Conservation (phyloP, 2,888 invertebrate genomes). For the Agapostemon virescens region DNA sequence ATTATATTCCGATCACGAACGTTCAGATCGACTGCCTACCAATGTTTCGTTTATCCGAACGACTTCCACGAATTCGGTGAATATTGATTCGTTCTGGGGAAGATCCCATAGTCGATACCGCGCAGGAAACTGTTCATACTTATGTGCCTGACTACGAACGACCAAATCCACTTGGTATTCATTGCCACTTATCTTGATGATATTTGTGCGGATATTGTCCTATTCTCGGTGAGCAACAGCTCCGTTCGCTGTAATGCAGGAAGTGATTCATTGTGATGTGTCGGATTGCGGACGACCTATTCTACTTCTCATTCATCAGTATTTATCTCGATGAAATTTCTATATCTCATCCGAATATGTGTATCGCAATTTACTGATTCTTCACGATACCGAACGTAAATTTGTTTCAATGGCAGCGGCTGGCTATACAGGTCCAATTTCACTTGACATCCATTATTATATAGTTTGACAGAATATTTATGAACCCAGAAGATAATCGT, state of each 20-base stretch:
- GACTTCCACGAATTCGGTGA: not conserved
- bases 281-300: not conserved
- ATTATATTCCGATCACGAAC: not conserved
- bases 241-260: not conserved
- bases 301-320: not conserved
- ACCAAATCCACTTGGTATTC: slow-evolving; percentile 3
- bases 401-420: not conserved
- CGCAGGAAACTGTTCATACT: not conserved
- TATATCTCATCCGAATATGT: not conserved
- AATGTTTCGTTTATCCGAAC: not conserved
- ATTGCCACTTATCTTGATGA: slow-evolving; percentile 3
- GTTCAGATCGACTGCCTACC: not conserved
- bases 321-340: not conserved
- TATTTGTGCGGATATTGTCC: not conserved
- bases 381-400: not conserved
- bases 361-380: not conserved
- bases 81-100: not conserved
- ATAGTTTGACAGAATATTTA: not conserved
- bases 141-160: not conserved
- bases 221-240: not conserved
- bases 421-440: not conserved
- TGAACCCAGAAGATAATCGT: not conserved
- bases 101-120: not conserved
- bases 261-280: not conserved
- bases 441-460: not conserved